Evolutionary conservation across 2,888 invertebrate genomes (phyloP), one percentile per base, ranked within the genome.

Genomic region (Rhynchonema sp.): DNA sequence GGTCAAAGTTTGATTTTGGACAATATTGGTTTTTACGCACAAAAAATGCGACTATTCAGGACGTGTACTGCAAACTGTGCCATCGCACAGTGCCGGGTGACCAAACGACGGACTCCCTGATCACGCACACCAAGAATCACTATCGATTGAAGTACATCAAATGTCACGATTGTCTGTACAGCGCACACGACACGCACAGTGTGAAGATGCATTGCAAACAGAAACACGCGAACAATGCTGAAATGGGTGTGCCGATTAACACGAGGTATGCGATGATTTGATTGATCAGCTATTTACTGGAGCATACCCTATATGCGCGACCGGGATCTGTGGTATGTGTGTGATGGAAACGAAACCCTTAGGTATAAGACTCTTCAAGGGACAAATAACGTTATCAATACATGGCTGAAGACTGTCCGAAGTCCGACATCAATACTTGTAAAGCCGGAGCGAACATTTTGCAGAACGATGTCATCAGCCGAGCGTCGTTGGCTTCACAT

Each of bases 111-210:
- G 57, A 59, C 23, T 26, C 57, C 20, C 58, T 64, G 46, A 60
- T 64, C 55, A 59, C 59, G 22, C 65, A 63, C 60, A 63, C 64
- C 38, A 62, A 62, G 58, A 56, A 61, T 17, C 64, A 65, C 57
- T 64, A 61, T 62, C 59, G 56, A 54, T 56, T 63, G 22, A 65
- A 65, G 53, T 62, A 65, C 56, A 63, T 64, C 57, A 56, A 60
- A 25, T 65, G 64, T 30, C 60, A 58, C 28, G 60, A 52, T 46
- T 64, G 64, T 30, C 26, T 59, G 46, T 62, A 62, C 56, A 38
- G 58, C 26, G 54, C 60, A 17, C 55, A 60, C 38, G 64, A 64
- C 30, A 55, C 57, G 30, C 38, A 38, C 30, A 56, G 53, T 23
- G 60, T 64, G 22, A 27, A 56, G 20, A 56, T 54, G 9, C 64